Evolutionary conservation across 2,888 invertebrate genomes (phyloP), one percentile per base, ranked within the genome.

Genomic region (Sepioteuthis lessoniana): DNA sequence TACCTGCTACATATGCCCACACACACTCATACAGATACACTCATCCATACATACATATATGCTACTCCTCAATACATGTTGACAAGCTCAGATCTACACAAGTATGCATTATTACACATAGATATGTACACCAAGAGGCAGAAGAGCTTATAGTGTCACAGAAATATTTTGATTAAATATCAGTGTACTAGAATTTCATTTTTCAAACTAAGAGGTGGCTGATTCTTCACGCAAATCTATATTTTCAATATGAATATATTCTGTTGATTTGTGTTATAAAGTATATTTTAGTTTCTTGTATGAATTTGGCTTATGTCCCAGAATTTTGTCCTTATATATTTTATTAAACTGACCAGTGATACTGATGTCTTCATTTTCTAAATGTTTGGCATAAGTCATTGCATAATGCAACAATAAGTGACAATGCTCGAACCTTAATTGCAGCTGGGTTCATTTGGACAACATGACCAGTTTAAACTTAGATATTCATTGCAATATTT

Each of bases 401-500:
- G 76, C 16, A 13, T n/a, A 13, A 76, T 35, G 16, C 76, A 76
- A 35, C 76, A 76, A 35, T 76, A 76, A 76, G 76, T 76, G n/a
- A 76, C 76, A 76, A 55, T 55, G 76, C n/a, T 76, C n/a, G 3
- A 35, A 76, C n/a, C 76, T n/a, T n/a, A 76, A 76, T 76, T 76
- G 19, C 10, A 13, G 13, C 16, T 35, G n/a, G 35, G 35, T 76
- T 76, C 35, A 76, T n/a, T 76, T 76, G n/a, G 76, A 35, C n/a
- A n/a, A 76, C 19, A 13, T 76, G 16, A 76, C 76, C 16, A 76
- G 76, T 35, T 76, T 13, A 76, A 76, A 76, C 16, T 76, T 8
- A 76, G n/a, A 76, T 76, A 76, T 76, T 76, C 76, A 76, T 76
- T 76, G 76, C 76, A 76, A 76, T 76, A 76, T n/a, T 76, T 76